Evolutionary conservation across 2,113 vertebrate species (phyloP), one percentile per base, ranked within the genome.

Genomic region (Aphelocoma coerulescens): DNA sequence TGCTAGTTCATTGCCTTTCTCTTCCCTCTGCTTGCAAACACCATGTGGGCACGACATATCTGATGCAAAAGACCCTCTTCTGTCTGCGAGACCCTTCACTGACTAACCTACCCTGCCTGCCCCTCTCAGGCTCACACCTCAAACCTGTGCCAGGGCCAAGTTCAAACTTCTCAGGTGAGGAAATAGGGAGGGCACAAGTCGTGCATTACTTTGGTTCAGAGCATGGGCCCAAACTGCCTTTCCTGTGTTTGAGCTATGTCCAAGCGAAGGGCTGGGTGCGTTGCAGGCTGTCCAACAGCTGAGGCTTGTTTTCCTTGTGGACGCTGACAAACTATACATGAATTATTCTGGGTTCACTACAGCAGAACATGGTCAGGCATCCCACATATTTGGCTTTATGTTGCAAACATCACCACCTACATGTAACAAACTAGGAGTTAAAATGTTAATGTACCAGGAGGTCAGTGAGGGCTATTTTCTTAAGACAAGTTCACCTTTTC

Each of bases 361-460:
- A 16, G 32, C 51, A 76, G 62, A 76, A 35, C 35, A 51, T 19
- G 13, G 33, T 44, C 43, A 63, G 84, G 19, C 43, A 93, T 63
- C 13, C 48, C 52, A 39, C 12, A 8, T 61, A 65, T 37, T 66
- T 74, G 85, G 30, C 16, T 66, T 93, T 54, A 49, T 58, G n/a
- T 49, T 77, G 39, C 63, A 83, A 80, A 91, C 51, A 65, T 49
- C 46, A 75, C 27, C 46, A 41, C 28, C 22, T 75, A 73, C 62
- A 35, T 69, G 32, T n/a, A 88, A 63, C 51, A 94, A 91, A 80
- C 51, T 51, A 77, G 46, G 39, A 88, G 85, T 39, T 80, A 83
- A 67, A 91, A 88, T 3, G 4, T 43, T 48, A 5, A 85, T 72
- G 30, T 63, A 80, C 24, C 35, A 67, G 58, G 30, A 88, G 73